Evolutionary conservation across 2,113 vertebrate species (phyloP).

Genomic region (Hippotragus niger): DNA sequence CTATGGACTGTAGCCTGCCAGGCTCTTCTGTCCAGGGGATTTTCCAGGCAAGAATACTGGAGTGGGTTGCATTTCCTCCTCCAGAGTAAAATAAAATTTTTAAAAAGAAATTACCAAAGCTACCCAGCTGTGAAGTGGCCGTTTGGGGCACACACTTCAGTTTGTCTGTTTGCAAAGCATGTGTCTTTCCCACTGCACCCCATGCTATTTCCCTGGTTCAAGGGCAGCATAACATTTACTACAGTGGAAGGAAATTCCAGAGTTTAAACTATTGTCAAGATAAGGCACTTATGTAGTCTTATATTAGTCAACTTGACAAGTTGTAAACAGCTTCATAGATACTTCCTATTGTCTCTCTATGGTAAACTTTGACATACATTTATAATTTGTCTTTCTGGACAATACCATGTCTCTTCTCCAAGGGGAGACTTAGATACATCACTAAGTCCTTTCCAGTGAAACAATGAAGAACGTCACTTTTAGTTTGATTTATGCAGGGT

Average conservation of each 20-base stretch:
- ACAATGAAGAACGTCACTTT: background rate
- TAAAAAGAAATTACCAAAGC: background rate
- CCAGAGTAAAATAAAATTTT: background rate
- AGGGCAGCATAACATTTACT: background rate
- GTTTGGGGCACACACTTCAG: background rate
- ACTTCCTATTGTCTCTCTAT: constrained; percentile 34
- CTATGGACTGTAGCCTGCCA: background rate
- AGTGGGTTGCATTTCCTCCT: background rate
- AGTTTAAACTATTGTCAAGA: constrained; percentile 18
- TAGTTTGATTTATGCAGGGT: background rate
- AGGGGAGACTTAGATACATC: background rate
- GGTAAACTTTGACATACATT: background rate
- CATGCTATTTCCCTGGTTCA: background rate
- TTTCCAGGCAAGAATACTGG: background rate
- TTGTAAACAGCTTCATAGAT: background rate
- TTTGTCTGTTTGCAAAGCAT: background rate
- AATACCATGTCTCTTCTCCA: background rate
- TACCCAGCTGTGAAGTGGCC: background rate
- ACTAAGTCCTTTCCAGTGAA: background rate
- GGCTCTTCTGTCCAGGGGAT: background rate
- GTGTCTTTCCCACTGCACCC: background rate
- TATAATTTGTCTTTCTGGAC: background rate
- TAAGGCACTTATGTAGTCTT: background rate
- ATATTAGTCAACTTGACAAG: background rate
- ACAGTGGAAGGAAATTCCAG: constrained; percentile 56